A percentile compares a stretch with the other conserved stretches of the same genome.
phyloP scores from a whole-genome alignment of 2,888 invertebrate genomes.

The Diadegma fenestrale region DNA sequence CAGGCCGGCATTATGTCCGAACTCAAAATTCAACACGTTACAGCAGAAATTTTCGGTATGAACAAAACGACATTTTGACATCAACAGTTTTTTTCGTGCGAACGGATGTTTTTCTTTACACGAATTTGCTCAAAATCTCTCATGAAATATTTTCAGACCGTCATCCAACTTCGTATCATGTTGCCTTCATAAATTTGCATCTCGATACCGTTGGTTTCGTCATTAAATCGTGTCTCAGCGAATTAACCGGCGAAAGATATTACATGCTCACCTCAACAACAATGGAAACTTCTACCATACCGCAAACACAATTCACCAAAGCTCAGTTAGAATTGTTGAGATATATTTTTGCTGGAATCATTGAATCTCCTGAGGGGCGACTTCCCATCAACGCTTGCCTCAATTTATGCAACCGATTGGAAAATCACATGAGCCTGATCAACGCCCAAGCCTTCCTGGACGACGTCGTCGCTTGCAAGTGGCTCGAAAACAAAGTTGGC shows the following conservation, averaged over 20 bases:
- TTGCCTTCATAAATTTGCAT: constrained; percentile 75
- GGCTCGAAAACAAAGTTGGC: constrained; percentile 76
- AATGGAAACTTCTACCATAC: constrained; percentile 72
- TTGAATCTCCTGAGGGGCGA: constrained; percentile 72
- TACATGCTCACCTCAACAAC: constrained; percentile 77
- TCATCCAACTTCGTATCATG: constrained; percentile 61
- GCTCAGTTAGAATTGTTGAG: constrained; percentile 75
- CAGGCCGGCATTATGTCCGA: constrained; percentile 74
- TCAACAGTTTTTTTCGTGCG: neutral
- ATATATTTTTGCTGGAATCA: constrained; percentile 77
- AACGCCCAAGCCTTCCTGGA: constrained; percentile 76
- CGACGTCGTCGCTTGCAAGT: constrained; percentile 72
- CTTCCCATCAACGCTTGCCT: constrained; percentile 76
- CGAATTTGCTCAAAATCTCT: neutral
- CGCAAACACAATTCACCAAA: constrained; percentile 74
- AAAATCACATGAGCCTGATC: constrained; percentile 72
- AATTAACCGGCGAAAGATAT: constrained; percentile 79
- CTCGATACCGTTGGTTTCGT: constrained; percentile 76
- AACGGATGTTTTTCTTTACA: neutral
- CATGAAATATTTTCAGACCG: constrained; percentile 70
- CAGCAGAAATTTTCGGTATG: constrained; percentile 59
- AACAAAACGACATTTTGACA: constrained; percentile 13
- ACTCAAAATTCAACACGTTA: constrained; percentile 48
- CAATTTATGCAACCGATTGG: constrained; percentile 73
- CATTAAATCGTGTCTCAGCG: constrained; percentile 77